These are phyloP conservation scores for Caenorhabditis imperialis DNA, from an alignment of 2,888 invertebrate genomes.

Conservation along the genomic window DNA sequence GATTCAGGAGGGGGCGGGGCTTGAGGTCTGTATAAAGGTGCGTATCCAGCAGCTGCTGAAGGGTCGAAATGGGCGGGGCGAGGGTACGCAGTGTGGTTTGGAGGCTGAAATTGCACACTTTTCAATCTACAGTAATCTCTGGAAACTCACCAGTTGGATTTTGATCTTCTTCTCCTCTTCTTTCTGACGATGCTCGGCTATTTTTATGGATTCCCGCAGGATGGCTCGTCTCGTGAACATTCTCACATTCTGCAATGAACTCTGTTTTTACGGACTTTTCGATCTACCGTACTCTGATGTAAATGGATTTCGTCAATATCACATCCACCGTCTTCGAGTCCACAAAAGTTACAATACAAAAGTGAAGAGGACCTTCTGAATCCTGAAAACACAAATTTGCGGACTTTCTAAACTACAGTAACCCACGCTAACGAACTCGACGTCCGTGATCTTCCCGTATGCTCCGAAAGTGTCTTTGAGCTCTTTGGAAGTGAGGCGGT, in stretches of 20 bases:
- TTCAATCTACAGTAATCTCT: neutral
- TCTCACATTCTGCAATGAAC: constrained; percentile 25
- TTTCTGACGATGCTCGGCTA: constrained; percentile 50
- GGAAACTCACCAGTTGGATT: constrained; percentile 10
- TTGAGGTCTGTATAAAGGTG: neutral
- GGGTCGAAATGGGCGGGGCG: constrained; percentile 5
- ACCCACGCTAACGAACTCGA: constrained; percentile 52
- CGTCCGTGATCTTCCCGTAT: constrained; percentile 50
- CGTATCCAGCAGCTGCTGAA: constrained; percentile 1
- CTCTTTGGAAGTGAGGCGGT: constrained; percentile 29
- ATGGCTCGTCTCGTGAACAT: constrained; percentile 51
- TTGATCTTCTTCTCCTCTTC: constrained; percentile 16
- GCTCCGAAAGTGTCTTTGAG: constrained; percentile 38
- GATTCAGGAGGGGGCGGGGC: neutral
- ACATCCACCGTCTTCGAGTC: constrained; percentile 26
- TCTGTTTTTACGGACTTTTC: neutral
- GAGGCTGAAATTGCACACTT: constrained; percentile 9
- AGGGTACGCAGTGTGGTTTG: constrained; percentile 33
- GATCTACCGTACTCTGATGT: constrained; percentile 25
- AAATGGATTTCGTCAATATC: constrained; percentile 17
- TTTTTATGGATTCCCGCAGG: constrained; percentile 52
- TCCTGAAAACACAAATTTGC: constrained; percentile 24
- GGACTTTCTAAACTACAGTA: constrained; percentile 1
- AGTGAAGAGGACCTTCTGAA: constrained; percentile 49
- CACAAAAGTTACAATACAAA: constrained; percentile 49